Evolutionary conservation across 2,797 vertebrate species (phyloP), one percentile per base, ranked within the genome.

Genomic region (Benthosema pterotum): DNA sequence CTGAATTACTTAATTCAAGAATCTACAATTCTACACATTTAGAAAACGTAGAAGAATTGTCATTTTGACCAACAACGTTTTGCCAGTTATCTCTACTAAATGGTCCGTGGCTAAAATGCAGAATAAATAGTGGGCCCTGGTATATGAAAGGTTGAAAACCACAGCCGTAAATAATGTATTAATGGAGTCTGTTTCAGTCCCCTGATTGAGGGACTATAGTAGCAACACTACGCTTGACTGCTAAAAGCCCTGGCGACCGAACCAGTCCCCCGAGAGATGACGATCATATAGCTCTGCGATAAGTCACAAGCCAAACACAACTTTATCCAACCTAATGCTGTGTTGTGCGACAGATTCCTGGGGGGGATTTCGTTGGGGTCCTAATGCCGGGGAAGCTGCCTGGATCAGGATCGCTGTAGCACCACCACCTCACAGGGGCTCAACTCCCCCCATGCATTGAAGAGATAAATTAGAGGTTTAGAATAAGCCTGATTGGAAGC

Each of bases 381-480:
- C 32, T 61, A 66, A 54, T 51, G 52, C 52, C 62, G 43, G 54
- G 28, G 57, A n/a, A n/a, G n/a, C n/a, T n/a, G n/a, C n/a, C n/a
- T n/a, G n/a, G n/a, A n/a, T n/a, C n/a, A 52, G 38, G 54, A 56
- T 60, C 66, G 42, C 67, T 62, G 32, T 58, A 17, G 32, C 53
- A 22, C 60, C 47, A 71, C 62, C 53, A 22, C 60, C 47, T 74
- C 62, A 47, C 43, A 62, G n/a, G n/a, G n/a, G 11, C 32, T 13
- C 54, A 25, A 57, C 50, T 58, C 43, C 65, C 65, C 56, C 32
- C 52, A 22, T 48, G 64, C 65, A 59, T 67, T 82, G 19, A 60
- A 47, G 52, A 63, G 69, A 70, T 74, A 60, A 65, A 71, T 63
- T 38, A 65, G 49, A 42, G 67, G 11, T 66, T 82, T 68, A 69